Conservation (phyloP, 2,797 vertebrate species). For the Pogonophryne albipinna region DNA sequence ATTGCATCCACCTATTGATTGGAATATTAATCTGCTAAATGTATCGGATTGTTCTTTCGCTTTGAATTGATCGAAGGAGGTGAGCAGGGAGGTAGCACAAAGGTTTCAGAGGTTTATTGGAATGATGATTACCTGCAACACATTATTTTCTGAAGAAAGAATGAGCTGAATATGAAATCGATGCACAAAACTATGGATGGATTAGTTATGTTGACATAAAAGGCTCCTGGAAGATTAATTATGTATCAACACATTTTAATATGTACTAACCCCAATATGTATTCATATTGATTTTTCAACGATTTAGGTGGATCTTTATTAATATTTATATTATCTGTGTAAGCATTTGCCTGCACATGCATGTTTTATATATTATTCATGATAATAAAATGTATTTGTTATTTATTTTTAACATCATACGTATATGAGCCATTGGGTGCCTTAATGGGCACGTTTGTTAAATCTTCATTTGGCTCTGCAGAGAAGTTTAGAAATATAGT, state of each 20-base stretch:
- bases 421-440: not conserved
- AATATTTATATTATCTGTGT: not conserved
- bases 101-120: conserved; percentile 41
- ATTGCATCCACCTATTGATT: conserved; percentile 29
- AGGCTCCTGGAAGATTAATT: not conserved
- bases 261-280: not conserved
- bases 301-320: not conserved
- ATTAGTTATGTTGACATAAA: conserved; percentile 3
- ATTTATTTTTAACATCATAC: not conserved
- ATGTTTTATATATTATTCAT: not conserved
- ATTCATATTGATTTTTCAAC: not conserved
- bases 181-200: conserved; percentile 7
- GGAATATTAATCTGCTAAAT: conserved; percentile 47
- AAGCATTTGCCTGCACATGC: not conserved
- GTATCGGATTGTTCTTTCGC: conserved; percentile 21
- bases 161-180: conserved; percentile 48
- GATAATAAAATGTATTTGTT: too few relatives aligned
- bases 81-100: not conserved
- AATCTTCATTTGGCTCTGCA: conserved; percentile 26
- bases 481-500: conserved; percentile 33
- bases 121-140: conserved; percentile 47
- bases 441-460: conserved; percentile 24
- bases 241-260: not conserved
- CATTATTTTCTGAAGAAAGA: conserved; percentile 12
- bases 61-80: conserved; percentile 40